Evolutionary conservation across 2,113 vertebrate genomes (phyloP).

Genomic region (Aspidoscelis tigris): DNA sequence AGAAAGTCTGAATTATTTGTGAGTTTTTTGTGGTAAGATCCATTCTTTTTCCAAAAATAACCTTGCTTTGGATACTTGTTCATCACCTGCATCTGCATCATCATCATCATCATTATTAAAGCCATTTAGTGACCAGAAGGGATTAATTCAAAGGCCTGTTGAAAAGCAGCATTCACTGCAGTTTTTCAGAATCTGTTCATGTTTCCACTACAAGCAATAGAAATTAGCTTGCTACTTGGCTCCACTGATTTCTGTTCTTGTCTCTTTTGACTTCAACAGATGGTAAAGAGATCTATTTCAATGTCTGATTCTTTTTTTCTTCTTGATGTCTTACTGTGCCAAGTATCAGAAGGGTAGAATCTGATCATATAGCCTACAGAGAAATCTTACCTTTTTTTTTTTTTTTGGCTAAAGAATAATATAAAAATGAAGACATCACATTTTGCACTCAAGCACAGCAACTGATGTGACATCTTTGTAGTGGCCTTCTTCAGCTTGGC

Average conservation of each 20-base stretch:
- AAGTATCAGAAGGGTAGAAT: neutral
- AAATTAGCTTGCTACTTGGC: neutral
- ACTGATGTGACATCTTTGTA: no score
- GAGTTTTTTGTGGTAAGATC: neutral
- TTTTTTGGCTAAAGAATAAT: neutral
- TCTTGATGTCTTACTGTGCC: slow-evolving; percentile 3
- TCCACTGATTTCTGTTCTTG: neutral
- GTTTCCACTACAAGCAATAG: neutral
- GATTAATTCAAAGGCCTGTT: slow-evolving; percentile 18
- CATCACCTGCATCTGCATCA: no score
- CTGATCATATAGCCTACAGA: neutral
- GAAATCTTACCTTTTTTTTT: neutral
- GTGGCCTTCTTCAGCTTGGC: no score
- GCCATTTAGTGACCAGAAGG: slow-evolving; percentile 1
- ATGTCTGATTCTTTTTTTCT: neutral
- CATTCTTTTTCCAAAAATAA: neutral
- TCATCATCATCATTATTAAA: no score
- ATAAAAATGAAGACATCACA: neutral
- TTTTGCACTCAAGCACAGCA: no score
- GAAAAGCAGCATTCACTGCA: neutral
- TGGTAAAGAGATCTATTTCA: slow-evolving; percentile 3
- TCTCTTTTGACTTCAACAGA: neutral
- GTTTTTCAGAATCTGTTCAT: neutral
- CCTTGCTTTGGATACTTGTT: neutral
- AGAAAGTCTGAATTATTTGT: neutral